Percentiles rank a stretch among this genome's conserved stretches.
phyloP scores from a whole-genome alignment of 2,888 invertebrate genomes.

The Ichneumoninae sp. region DNA sequence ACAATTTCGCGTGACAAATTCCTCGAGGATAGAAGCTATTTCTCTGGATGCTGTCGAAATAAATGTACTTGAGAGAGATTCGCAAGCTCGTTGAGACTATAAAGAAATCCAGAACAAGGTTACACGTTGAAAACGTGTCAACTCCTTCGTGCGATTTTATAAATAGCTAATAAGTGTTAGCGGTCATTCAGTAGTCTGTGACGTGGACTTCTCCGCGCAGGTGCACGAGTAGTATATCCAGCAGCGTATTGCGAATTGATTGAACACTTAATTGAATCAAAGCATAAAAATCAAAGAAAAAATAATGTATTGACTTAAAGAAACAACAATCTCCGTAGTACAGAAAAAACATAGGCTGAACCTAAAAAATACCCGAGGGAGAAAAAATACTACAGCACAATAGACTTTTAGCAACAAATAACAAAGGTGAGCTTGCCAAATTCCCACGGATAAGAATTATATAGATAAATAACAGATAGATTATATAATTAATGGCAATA shows the following conservation, averaged over 20 bases:
- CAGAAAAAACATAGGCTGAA: no score
- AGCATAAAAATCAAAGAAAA: no score
- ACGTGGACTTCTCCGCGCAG: neutral
- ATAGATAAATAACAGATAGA: no score
- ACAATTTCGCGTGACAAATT: constrained; percentile 23
- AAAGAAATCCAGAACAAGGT: constrained; percentile 48
- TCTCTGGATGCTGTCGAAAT: constrained; percentile 13
- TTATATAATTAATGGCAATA: no score
- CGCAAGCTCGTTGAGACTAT: constrained; percentile 23
- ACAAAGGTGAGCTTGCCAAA: no score
- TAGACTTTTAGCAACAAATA: no score
- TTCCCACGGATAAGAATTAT: no score
- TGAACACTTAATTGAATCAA: neutral
- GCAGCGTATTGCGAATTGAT: neutral
- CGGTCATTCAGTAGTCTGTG: constrained; percentile 12
- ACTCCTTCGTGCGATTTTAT: constrained; percentile 36
- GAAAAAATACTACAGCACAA: no score
- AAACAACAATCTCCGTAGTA: no score
- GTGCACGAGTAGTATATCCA: neutral
- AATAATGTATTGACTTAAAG: no score
- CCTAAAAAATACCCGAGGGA: no score
- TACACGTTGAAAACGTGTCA: constrained; percentile 37
- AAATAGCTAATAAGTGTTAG: constrained; percentile 41
- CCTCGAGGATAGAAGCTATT: neutral
- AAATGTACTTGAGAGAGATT: constrained; percentile 22